phyloP scores from a whole-genome alignment of 2,888 invertebrate species.

The Heliconius sara region DNA sequence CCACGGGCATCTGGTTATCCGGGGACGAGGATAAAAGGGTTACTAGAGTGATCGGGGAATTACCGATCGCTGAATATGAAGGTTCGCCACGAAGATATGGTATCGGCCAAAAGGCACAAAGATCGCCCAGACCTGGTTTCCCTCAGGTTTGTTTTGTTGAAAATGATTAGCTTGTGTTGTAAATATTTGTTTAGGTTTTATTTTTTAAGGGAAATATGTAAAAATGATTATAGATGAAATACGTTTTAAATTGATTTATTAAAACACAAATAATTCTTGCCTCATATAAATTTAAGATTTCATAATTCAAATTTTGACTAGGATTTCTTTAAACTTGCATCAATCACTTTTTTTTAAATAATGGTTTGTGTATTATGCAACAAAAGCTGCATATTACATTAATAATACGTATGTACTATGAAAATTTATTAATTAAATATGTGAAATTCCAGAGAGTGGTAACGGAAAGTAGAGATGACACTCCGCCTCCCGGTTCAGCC shows the following conservation, averaged over 20 bases:
- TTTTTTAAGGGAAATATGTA: too few species aligned
- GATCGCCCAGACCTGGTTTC: conserved; percentile 93
- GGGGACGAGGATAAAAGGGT: conserved; percentile 79
- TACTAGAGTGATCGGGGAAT: conserved; percentile 89
- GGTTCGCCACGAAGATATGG: conserved; percentile 95
- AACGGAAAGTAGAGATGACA: conserved; percentile 75
- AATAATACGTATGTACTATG: neutral
- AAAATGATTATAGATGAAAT: neutral
- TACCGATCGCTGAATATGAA: conserved; percentile 97
- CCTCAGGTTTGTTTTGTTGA: conserved; percentile 85
- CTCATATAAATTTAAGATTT: too few species aligned
- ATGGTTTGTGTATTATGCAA: too few species aligned
- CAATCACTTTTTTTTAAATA: too few species aligned
- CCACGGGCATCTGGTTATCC: conserved; percentile 68
- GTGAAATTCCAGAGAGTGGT: conserved; percentile 72
- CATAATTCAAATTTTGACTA: too few species aligned
- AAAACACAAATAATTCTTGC: too few species aligned
- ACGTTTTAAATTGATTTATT: too few species aligned
- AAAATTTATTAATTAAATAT: neutral
- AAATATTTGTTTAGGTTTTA: neutral
- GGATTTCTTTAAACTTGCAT: too few species aligned
- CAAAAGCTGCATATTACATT: too few species aligned
- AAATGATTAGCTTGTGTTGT: neutral
- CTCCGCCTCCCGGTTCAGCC: conserved; percentile 78
- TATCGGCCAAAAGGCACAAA: conserved; percentile 87